These are phyloP conservation scores for Sinelater perroti DNA, from an alignment of 2,888 invertebrate species.

Conservation along the genomic window DNA sequence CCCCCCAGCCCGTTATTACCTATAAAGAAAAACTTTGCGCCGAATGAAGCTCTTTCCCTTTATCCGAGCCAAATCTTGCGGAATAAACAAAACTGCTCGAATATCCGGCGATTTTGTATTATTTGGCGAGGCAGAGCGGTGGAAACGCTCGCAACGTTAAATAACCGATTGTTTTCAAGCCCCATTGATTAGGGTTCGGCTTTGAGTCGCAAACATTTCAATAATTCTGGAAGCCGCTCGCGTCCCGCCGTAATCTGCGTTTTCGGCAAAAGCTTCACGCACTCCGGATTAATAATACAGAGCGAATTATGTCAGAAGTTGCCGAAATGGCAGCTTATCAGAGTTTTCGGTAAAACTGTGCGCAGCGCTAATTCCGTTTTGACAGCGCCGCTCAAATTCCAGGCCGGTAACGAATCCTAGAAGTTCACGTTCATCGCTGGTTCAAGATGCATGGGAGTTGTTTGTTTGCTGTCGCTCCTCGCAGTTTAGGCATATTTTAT, in stretches of 20 bases:
- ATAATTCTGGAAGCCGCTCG: constrained; percentile 6
- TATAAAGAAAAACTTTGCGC: too few relatives aligned
- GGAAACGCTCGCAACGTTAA: background rate
- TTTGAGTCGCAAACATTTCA: constrained; percentile 4
- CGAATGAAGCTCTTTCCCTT: too few relatives aligned
- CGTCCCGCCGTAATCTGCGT: constrained; percentile 11
- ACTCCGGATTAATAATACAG: constrained; percentile 18
- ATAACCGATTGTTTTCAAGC: background rate
- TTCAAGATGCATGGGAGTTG: constrained; percentile 37
- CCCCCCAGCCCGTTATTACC: background rate
- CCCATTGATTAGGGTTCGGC: background rate
- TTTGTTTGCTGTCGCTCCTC: constrained; percentile 35
- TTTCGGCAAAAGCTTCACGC: constrained; percentile 21
- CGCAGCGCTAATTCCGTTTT: constrained; percentile 31
- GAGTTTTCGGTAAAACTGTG: constrained; percentile 25
- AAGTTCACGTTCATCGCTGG: constrained; percentile 31
- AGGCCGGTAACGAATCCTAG: constrained; percentile 30
- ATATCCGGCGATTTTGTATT: too few relatives aligned
- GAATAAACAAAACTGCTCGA: too few relatives aligned
- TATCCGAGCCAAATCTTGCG: too few relatives aligned
- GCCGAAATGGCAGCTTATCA: constrained; percentile 24
- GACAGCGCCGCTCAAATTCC: constrained; percentile 23
- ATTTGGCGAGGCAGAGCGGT: too few relatives aligned
- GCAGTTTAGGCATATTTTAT: constrained; percentile 37
- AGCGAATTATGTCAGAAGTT: constrained; percentile 21